phyloP scores from a whole-genome alignment of 2,797 vertebrate species.

The Crypturellus tataupa region DNA sequence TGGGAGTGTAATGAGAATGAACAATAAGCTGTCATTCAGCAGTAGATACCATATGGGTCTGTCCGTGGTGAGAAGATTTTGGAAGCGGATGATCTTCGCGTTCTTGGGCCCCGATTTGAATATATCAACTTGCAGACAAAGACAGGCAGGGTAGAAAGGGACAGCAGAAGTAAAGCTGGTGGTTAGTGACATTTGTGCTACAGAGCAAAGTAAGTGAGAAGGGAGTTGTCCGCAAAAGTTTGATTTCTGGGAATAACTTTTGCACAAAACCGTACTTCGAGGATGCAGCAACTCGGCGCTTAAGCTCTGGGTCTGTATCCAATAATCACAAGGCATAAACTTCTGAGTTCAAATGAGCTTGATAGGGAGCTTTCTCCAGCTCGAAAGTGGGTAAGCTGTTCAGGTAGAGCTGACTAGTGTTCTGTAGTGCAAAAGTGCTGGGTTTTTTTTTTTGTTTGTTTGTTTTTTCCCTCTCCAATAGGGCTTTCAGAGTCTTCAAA shows the following conservation, averaged over 20 bases:
- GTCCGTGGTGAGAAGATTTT: not conserved
- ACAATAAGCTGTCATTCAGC: slow-evolving; percentile 23
- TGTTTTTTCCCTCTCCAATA: not conserved
- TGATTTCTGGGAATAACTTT: not conserved
- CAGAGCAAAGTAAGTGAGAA: not conserved
- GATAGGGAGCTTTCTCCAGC: not conserved
- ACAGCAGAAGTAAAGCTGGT: slow-evolving; percentile 6
- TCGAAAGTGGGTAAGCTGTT: not conserved
- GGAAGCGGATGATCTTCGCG: slow-evolving; percentile 21
- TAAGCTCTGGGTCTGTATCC: not conserved
- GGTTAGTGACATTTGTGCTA: not conserved
- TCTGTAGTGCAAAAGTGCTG: not conserved
- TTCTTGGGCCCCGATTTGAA: slow-evolving; percentile 7
- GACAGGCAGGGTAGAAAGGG: slow-evolving; percentile 19
- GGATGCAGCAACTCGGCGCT: not conserved
- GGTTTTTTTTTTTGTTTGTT: no score
- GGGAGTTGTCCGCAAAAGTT: not conserved
- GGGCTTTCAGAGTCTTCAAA: not conserved
- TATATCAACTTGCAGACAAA: not conserved
- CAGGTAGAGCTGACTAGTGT: not conserved
- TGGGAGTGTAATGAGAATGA: slow-evolving; percentile 7
- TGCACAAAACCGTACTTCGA: not conserved
- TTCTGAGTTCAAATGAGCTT: not conserved
- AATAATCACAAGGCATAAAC: not conserved
- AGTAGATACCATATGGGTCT: not conserved